Percentiles rank a stretch among this genome's conserved stretches.
Evolutionary conservation across 2,113 vertebrate genomes (phyloP).

Genomic region (Rallus limicola): DNA sequence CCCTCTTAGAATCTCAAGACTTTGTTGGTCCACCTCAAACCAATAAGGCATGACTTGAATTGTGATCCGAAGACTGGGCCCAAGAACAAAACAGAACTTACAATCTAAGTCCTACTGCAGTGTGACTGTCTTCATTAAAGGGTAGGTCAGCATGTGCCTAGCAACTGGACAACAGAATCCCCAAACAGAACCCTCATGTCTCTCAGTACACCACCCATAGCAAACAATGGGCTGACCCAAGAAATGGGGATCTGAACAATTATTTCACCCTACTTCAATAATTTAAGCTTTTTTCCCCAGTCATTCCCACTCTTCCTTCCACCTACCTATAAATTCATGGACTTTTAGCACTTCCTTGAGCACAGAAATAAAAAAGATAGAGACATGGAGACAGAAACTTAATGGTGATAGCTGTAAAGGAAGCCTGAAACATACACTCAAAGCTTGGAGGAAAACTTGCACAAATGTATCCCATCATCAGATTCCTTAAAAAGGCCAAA

Average conservation of each 20-base stretch:
- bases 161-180: neutral
- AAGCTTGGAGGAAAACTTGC: neutral
- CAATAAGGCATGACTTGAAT: neutral
- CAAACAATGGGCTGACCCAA: neutral
- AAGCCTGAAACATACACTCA: neutral
- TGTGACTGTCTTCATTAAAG: neutral
- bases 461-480: neutral
- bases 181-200: neutral
- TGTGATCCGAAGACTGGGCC: neutral
- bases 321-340: neutral
- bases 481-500: neutral
- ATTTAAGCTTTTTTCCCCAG: neutral
- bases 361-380: neutral
- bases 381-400: neutral
- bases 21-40: neutral
- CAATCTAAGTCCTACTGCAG: neutral
- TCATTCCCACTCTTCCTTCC: neutral
- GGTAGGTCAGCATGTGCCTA: neutral
- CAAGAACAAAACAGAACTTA: neutral
- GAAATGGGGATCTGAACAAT: neutral
- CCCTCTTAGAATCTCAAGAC: neutral
- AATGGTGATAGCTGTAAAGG: neutral
- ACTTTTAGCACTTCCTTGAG: neutral
- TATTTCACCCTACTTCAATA: fast-evolving
- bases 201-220: neutral